Conservation (phyloP, 23 tunicate species). For the Trididemnum clinides region DNA sequence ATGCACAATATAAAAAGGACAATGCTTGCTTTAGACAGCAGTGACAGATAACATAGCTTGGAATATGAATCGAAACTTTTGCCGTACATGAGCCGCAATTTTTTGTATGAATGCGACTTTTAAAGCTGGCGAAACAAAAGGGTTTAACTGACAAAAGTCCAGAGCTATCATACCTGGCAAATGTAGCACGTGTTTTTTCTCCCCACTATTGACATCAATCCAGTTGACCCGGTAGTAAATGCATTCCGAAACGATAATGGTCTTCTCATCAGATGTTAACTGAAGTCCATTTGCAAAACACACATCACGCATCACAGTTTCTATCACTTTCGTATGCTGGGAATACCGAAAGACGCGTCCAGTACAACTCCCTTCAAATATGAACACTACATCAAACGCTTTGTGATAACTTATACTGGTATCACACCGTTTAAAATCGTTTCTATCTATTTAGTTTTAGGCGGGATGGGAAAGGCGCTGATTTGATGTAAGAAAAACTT, state of each 20-base stretch:
- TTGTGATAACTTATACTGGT: not conserved
- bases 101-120: too few relatives aligned
- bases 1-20: too few relatives aligned
- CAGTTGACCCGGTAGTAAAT: constrained; percentile 21
- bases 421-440: too few relatives aligned
- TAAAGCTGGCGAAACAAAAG: not conserved
- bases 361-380: constrained; percentile 36
- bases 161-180: constrained; percentile 51
- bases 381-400: not conserved
- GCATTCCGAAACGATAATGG: constrained; percentile 46
- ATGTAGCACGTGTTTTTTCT: constrained; percentile 22
- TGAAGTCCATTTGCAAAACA: constrained; percentile 71
- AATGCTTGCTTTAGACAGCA: too few relatives aligned
- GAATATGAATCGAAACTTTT: too few relatives aligned
- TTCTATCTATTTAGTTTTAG: too few relatives aligned
- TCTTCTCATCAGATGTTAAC: constrained; percentile 38
- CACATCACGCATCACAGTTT: constrained; percentile 5
- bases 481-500: too few relatives aligned
- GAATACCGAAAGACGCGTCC: constrained; percentile 41
- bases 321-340: constrained; percentile 9
- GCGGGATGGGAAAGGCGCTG: too few relatives aligned
- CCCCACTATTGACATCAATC: constrained; percentile 51
- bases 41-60: too few relatives aligned
- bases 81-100: too few relatives aligned
- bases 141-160: not conserved